Conservation (phyloP, 2,888 invertebrate genomes). For the Drosophila fungiperda region DNA sequence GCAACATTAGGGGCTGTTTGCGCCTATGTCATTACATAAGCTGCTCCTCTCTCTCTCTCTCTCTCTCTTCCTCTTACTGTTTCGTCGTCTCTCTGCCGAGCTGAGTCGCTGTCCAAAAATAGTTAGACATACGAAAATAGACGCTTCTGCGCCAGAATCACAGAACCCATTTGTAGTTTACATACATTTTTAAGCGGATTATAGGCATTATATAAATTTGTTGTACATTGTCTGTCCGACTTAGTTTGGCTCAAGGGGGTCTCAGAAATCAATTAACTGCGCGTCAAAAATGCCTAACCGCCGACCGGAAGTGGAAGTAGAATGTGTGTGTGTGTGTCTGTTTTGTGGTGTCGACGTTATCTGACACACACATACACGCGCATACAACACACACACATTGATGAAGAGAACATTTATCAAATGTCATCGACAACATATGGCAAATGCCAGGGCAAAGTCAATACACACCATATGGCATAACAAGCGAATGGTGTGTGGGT, state of each 20-base stretch:
- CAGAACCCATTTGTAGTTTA: slow-evolving; percentile 7
- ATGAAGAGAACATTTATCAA: slow-evolving; percentile 66
- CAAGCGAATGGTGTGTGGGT: slow-evolving; percentile 15
- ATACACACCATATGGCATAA: slow-evolving; percentile 55
- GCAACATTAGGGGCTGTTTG: slow-evolving; percentile 70
- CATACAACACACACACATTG: slow-evolving; percentile 1
- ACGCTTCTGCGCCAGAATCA: slow-evolving; percentile 30
- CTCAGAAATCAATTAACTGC: slow-evolving; percentile 77
- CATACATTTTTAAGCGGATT: slow-evolving; percentile 9
- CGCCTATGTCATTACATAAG: slow-evolving; percentile 62
- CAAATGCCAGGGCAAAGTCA: slow-evolving; percentile 46
- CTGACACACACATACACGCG: not conserved
- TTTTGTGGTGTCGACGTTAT: slow-evolving; percentile 3
- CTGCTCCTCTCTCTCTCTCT: slow-evolving; percentile 1
- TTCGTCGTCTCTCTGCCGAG: slow-evolving; percentile 2
- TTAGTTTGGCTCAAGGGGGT: slow-evolving; percentile 40
- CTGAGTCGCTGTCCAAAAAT: slow-evolving; percentile 45
- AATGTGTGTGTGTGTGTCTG: slow-evolving; percentile 1
- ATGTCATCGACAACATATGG: slow-evolving; percentile 72
- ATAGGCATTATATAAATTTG: slow-evolving; percentile 10
- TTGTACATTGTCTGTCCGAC: slow-evolving; percentile 48
- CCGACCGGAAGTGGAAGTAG: slow-evolving; percentile 58
- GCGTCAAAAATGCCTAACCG: slow-evolving; percentile 60
- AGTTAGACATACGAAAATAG: slow-evolving; percentile 50
- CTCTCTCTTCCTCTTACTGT: slow-evolving; percentile 5